Percentiles rank a stretch among this genome's conserved stretches.
Conservation (phyloP, 2,888 invertebrate genomes). For the Tipula vernalis region DNA sequence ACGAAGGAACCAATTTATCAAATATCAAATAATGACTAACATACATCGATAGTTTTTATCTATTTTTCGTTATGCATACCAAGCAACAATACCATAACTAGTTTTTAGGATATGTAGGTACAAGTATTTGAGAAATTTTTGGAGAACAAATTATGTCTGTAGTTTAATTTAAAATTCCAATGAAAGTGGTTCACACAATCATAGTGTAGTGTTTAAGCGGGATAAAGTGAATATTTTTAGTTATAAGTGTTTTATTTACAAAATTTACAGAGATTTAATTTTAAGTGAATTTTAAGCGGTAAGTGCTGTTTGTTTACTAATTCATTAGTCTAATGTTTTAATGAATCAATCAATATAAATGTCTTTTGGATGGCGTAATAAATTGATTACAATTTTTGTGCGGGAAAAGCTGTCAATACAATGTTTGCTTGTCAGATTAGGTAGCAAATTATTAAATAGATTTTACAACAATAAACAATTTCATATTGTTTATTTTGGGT, state of each 20-base stretch:
- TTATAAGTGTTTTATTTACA: neutral
- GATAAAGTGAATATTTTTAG: neutral
- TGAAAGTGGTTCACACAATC: neutral
- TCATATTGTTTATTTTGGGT: too few relatives aligned
- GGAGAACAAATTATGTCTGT: neutral
- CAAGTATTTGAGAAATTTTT: neutral
- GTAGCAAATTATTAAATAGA: too few relatives aligned
- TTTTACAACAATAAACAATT: too few relatives aligned
- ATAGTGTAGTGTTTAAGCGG: neutral
- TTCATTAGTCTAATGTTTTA: neutral
- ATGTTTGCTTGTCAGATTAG: too few relatives aligned
- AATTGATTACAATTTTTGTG: too few relatives aligned
- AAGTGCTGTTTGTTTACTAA: neutral
- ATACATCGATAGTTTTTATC: neutral
- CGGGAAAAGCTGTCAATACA: too few relatives aligned
- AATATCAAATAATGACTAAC: neutral
- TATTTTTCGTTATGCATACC: neutral
- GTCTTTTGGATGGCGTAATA: neutral
- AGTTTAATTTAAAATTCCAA: neutral
- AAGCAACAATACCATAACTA: neutral
- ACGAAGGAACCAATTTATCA: neutral
- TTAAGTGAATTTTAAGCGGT: neutral
- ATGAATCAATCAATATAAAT: neutral
- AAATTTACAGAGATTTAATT: neutral
- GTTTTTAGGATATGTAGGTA: neutral